These are phyloP conservation scores for Heliconius hortense DNA, from an alignment of 2,888 invertebrate species.

Conservation along the genomic window DNA sequence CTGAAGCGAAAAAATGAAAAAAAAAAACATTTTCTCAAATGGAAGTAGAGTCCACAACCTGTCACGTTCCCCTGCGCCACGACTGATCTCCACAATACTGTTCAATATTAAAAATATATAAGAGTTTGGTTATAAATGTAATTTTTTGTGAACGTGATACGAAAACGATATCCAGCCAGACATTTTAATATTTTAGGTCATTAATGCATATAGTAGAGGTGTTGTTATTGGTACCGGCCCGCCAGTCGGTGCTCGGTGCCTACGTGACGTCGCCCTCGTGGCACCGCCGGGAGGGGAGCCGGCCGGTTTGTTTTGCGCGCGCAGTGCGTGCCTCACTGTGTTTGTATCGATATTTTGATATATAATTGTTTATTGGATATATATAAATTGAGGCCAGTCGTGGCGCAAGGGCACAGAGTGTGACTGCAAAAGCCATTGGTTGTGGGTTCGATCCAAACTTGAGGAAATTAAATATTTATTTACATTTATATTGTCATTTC, in stretches of 20 bases:
- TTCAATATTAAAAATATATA: not conserved
- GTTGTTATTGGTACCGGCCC: conserved; percentile 29
- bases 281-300: conserved; percentile 50
- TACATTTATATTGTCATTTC: too few relatives aligned
- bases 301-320: conserved; percentile 71
- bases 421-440: too few relatives aligned
- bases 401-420: too few relatives aligned
- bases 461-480: too few relatives aligned
- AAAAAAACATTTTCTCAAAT: too few relatives aligned
- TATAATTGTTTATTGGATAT: not conserved
- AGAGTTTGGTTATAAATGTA: not conserved
- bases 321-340: conserved; percentile 46
- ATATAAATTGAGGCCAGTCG: not conserved
- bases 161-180: conserved; percentile 15
- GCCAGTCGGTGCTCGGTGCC: conserved; percentile 53
- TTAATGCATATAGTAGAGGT: conserved; percentile 28
- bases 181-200: conserved; percentile 36
- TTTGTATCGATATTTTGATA: conserved; percentile 15
- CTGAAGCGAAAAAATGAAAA: too few relatives aligned
- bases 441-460: too few relatives aligned
- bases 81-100: too few relatives aligned
- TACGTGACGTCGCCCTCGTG: conserved; percentile 80
- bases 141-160: conserved; percentile 22
- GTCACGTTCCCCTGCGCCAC: too few relatives aligned
- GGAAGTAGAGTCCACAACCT: too few relatives aligned